Evolutionary conservation across 2,888 invertebrate species (phyloP), one percentile per base, ranked within the genome.

Genomic region (Amphipoea oculea): DNA sequence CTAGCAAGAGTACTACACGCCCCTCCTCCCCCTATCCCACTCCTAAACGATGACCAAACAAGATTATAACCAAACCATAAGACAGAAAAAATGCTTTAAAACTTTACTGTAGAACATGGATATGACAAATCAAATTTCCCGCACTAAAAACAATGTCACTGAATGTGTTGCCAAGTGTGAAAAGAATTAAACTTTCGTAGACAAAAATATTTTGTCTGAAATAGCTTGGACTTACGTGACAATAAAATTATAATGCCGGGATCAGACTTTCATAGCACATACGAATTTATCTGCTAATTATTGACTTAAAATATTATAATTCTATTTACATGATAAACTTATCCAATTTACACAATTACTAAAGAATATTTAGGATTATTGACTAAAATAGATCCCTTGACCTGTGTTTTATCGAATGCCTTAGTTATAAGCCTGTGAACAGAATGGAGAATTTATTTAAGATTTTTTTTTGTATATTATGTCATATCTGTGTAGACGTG

Each of bases 1-100:
- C 92, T 97, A 20, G 97, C 96, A 11, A 94, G 95, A 81, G 97
- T 95, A 0, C 85, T 97, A 40, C 96, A 96, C 84, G 93, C 93
- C 0, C 96, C 96, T 0, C 95, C 96, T 17, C 92, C 94, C 4
- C 94, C 95, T 0, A 89, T 94, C 9, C 93, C 91, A 45, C 94
- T 95, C 29, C 90, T 92, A 68, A 88, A 93, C 81, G 91, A 93
- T 29, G 93, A 94, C 82, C 90, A 92, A 83, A 89, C 95, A 23
- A 95, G 95, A 91, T 93, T 95, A 82, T 95, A 94, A 92, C 78
- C 73, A 69, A 71, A 79, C 75, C 73, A 40, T 60, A 78, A 70
- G 40, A 81, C 71, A 69, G 66, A 69, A 51, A 74, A 83, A 79
- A 82, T 79, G 79, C 74, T 82, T 79, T 86, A 77, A 83, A 85